These are phyloP conservation scores for Bibio marci DNA, from an alignment of 2,888 invertebrate species.

Conservation along the genomic window DNA sequence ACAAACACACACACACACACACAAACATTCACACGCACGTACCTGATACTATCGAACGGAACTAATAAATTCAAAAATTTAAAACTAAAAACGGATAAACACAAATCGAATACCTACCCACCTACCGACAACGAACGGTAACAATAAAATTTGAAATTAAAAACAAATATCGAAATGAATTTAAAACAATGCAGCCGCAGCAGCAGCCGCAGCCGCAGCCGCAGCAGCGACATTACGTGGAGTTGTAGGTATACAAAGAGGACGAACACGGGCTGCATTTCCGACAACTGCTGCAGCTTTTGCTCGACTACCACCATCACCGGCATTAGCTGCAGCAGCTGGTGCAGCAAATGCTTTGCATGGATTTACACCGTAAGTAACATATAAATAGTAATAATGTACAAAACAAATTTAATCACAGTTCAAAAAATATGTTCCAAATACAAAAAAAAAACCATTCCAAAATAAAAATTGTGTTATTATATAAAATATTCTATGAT, in stretches of 20 bases:
- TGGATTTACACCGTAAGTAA: constrained; percentile 84
- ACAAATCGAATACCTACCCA: no score
- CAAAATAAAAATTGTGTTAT: no score
- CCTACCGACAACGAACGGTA: no score
- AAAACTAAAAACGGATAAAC: background rate
- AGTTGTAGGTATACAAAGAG: constrained; percentile 60
- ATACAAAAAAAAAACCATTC: background rate
- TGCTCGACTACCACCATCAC: constrained; percentile 46
- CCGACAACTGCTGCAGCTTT: constrained; percentile 59
- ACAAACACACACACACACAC: constrained; percentile 1
- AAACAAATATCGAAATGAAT: no score
- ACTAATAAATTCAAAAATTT: no score
- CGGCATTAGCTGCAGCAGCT: constrained; percentile 49
- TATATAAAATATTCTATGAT: no score
- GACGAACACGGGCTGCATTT: constrained; percentile 46
- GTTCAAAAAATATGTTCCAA: background rate
- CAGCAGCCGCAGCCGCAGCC: constrained; percentile 6
- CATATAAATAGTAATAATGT: constrained; percentile 15
- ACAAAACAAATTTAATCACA: constrained; percentile 5
- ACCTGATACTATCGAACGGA: constrained; percentile 4
- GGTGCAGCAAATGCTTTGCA: constrained; percentile 63
- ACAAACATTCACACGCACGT: constrained; percentile 8
- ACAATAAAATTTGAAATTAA: no score
- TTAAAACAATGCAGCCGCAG: background rate
- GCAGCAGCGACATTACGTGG: constrained; percentile 68